Evolutionary conservation across 2,113 vertebrate genomes (phyloP), one percentile per base, ranked within the genome.

Genomic region (Marmota flaviventris): DNA sequence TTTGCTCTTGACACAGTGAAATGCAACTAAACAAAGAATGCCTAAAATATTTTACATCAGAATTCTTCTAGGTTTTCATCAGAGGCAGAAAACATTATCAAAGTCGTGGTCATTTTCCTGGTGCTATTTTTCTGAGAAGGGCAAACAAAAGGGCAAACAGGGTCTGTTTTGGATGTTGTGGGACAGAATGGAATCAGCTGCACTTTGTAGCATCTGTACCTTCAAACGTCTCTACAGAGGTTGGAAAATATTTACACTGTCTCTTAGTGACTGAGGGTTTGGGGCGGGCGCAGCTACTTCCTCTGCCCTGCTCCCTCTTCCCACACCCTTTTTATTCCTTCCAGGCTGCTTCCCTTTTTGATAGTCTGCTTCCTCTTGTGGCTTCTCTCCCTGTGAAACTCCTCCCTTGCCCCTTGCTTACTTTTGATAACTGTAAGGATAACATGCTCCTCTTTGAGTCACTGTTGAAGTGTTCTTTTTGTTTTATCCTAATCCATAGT

Each of bases 331-430:
- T 39, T 69, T 48, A 72, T 85, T 85, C n/a, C 79, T 86, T 58
- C 77, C 0, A 0, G 79, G 22, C 51, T 73, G 81, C 84, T 98
- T 96, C 96, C 76, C 63, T 37, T 97, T 97, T 94, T 83, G 84
- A 63, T 42, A 25, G 20, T 39, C 34, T 32, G 34, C 77, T 97
- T 97, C 93, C 85, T 86, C 73, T 85, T 94, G 51, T 94, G 53
- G 93, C 56, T 75, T 82, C 61, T 77, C 32, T 56, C 32, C 42
- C 6, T 20, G 17, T 4, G 2, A 48, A 51, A 27, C 34, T 89
- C 18, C 65, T 84, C 56, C 61, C 72, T 79, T 89, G 77, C 56
- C 1, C 32, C 34, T 13, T 51, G 61, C 4, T 42, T 56, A 58
- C 32, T 24, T 14, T 51, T 72, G 63, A 48, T 84, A 37, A 45